Conservation (phyloP, 2,113 vertebrate species). For the Brachirus orientalis region DNA sequence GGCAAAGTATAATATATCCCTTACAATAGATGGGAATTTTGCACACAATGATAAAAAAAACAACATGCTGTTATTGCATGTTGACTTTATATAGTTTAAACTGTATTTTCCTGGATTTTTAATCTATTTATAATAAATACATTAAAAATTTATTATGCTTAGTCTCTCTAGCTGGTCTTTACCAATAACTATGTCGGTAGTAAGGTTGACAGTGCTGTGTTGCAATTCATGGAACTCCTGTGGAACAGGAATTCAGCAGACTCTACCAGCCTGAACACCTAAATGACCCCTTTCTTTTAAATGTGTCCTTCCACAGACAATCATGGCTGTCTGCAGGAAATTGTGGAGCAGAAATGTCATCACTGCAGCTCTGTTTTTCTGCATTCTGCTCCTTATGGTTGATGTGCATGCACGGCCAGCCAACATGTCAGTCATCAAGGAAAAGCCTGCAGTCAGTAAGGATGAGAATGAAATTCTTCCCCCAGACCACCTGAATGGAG, state of each 20-base stretch:
- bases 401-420: slow-evolving; percentile 87
- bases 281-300: not conserved
- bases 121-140: too few relatives aligned
- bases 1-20: too few relatives aligned
- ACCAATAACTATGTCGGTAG: too few relatives aligned
- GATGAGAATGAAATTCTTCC: slow-evolving; percentile 94
- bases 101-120: too few relatives aligned
- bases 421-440: slow-evolving; percentile 87
- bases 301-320: slow-evolving; percentile 3
- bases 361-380: slow-evolving; percentile 75
- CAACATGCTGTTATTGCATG: too few relatives aligned
- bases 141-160: too few relatives aligned
- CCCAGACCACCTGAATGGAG: slow-evolving; percentile 91
- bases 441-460: slow-evolving; percentile 74
- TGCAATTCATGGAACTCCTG: not conserved
- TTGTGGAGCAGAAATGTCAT: slow-evolving; percentile 72
- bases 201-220: too few relatives aligned
- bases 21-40: too few relatives aligned
- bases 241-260: not conserved
- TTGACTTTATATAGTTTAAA: too few relatives aligned
- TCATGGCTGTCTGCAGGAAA: slow-evolving; percentile 77
- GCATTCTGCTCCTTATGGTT: slow-evolving; percentile 74
- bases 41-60: too few relatives aligned
- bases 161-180: too few relatives aligned
- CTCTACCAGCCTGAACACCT: not conserved